Evolutionary conservation across 2,113 vertebrate species (phyloP), one percentile per base, ranked within the genome.

Genomic region (Willisornis vidua): DNA sequence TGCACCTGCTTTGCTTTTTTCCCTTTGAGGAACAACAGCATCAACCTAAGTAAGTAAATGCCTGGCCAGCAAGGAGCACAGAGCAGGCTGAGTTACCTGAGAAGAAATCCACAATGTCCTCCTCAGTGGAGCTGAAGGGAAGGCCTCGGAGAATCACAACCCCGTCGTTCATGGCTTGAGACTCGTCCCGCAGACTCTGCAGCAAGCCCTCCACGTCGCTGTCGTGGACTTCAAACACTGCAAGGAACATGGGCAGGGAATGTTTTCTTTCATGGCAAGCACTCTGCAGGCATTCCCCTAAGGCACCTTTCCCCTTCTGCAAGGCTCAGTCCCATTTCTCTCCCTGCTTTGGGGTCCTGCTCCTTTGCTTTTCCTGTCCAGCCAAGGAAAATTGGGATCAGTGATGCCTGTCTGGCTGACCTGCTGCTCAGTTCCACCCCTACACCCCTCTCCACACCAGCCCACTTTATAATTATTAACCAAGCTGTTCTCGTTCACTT

Each of bases 121-220:
- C 97, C 87, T 99, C 97, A 0, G 96, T 98, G 97, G 97, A 98
- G 81, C 93, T 98, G 70, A 98, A 99, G 1, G 99, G 99, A 65
- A 99, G 98, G 24, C 99, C 99, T 81, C 98, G 90, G 76, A 99
- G 96, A 8, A 98, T 97, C 12, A 99, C 99, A 23, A 99, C 98
- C 0, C 98, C 98, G 0, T 98, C 98, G 0, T 84, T 97, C 11
- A 95, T 92, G 13, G 92, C 89, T 19, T 94, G 74, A 0, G 97
- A 96, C 46, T 95, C 97, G 28, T 97, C 66, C n/a, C 95, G 97
- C 65, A 98, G 91, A 8, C 54, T 98, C 77, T 93, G 98, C 93
- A 99, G 94, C 58, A 99, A 93, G 39, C 74, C 71, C 54, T 99
- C 99, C 8, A 99, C 99, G 1, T 99, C 98, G 4, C 93, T 96